Base-by-base conservation (phyloP, 2,797 vertebrate genomes). In the Paratrypauchen microcephalus region DNA sequence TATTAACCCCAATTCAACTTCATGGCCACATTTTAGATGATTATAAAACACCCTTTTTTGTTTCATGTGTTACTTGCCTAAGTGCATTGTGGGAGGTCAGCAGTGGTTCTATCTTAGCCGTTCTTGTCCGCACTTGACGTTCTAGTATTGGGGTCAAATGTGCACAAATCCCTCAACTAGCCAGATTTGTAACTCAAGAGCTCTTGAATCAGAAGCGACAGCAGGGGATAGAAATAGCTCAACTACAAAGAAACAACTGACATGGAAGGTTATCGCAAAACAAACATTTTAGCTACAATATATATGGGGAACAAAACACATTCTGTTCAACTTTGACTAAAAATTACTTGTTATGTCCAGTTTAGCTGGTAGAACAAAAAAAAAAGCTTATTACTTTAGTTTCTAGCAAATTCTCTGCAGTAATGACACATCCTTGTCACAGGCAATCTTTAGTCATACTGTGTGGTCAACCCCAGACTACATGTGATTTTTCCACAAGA, bases 41-140 rank as follows among this genome's bases (percentile, higher is more conserved):
- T 18, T 12, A 55, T 55, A 1, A 55, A 54, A 54, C 5, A 54
- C 2, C 24, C 24, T 28, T 13, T 26, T 58, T 28, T 18, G 26
- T 36, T 52, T 12, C 2, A n/a, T 32, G 68, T 75, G 26, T 65
- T 15, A 76, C 24, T 6, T 48, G 66, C 32, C 41, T 45, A 68
- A 45, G 13, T 45, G 64, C 23, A 55, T 73, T 72, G 74, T 30
- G 60, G 5, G 70, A 76, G 81, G 79, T 82, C 78, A 76, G 75
- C 28, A 1, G 77, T 68, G 57, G 54, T 62, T 59, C 50, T 32
- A 57, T 73, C 75, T 80, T 52, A 73, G 56, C 68, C 58, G 21
- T 41, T 18, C 21, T 5, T 56, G 30, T 52, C 68, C 32, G 23
- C 59, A 18, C 73, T 64, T 3, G 26, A 56, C 1, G 23, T 24